These are phyloP conservation scores for Drosophila multiciliata DNA, from an alignment of 2,888 invertebrate genomes.

Conservation along the genomic window DNA sequence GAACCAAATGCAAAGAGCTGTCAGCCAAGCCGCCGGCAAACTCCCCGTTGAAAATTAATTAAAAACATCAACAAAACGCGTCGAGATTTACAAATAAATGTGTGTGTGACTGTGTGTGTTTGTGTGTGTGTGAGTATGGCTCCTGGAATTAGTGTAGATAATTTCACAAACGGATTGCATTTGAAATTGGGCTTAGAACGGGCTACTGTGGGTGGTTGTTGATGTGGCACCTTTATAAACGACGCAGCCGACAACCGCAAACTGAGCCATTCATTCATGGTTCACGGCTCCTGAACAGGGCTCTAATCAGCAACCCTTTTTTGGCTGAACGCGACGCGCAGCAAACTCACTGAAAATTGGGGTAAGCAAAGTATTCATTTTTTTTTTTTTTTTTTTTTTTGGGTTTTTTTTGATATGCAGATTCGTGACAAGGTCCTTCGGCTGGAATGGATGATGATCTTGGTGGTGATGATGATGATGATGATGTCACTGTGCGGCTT, in stretches of 20 bases:
- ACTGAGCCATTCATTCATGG: constrained; percentile 71
- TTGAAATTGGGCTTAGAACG: constrained; percentile 20
- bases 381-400: constrained; percentile 23
- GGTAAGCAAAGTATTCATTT: constrained; percentile 37
- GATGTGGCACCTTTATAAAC: constrained; percentile 75
- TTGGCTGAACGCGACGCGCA: constrained; percentile 25
- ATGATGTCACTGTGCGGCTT: constrained; percentile 72
- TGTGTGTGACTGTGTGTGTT: constrained; percentile 11
- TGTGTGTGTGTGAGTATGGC: constrained; percentile 11
- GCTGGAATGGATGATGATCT: constrained; percentile 22
- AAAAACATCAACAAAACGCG: constrained; percentile 79
- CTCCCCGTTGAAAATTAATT: constrained; percentile 67
- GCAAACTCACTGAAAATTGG: constrained; percentile 50
- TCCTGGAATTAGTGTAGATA: constrained; percentile 72
- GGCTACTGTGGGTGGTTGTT: constrained; percentile 44
- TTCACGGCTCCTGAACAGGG: constrained; percentile 60
- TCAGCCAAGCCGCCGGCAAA: constrained; percentile 24
- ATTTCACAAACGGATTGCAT: constrained; percentile 55
- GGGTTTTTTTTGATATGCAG: constrained; percentile 80
- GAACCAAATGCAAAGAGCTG: constrained; percentile 36
- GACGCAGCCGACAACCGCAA: constrained; percentile 54
- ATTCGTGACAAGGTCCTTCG: constrained; percentile 63
- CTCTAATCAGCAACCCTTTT: constrained; percentile 80
- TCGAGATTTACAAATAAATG: constrained; percentile 61
- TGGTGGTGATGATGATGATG: constrained; percentile 43